phyloP scores from a whole-genome alignment of 2,797 vertebrate genomes.

The Onychomys torridus region DNA sequence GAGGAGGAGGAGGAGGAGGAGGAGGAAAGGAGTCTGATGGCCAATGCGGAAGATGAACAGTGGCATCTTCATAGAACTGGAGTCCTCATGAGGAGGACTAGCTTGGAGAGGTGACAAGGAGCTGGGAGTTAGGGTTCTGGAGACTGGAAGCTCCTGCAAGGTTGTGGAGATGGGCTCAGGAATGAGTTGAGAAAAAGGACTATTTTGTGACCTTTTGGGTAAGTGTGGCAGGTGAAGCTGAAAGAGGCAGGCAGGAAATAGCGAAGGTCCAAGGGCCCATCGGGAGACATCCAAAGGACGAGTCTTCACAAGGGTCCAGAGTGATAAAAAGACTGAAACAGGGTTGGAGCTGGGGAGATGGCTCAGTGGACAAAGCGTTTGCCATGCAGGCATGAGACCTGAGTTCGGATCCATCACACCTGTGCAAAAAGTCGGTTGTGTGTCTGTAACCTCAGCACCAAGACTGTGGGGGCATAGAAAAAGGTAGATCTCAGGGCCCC shows the following conservation, averaged over 20 bases:
- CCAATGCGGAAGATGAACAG: neutral
- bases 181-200: neutral
- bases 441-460: neutral
- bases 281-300: neutral
- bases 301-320: neutral
- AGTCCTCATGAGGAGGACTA: neutral
- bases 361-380: neutral
- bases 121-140: neutral
- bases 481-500: neutral
- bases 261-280: neutral
- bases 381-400: neutral
- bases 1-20: neutral
- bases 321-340: neutral
- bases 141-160: neutral
- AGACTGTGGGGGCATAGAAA: neutral
- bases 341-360: too few relatives aligned
- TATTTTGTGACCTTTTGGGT: conserved; percentile 1
- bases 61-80: neutral
- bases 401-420: neutral
- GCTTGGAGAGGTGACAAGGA: neutral
- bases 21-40: neutral
- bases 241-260: neutral
- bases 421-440: neutral
- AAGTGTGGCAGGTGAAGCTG: neutral
- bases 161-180: neutral